phyloP scores from a whole-genome alignment of 2,797 vertebrate genomes.

The Microctenopoma stevenorrisi region DNA sequence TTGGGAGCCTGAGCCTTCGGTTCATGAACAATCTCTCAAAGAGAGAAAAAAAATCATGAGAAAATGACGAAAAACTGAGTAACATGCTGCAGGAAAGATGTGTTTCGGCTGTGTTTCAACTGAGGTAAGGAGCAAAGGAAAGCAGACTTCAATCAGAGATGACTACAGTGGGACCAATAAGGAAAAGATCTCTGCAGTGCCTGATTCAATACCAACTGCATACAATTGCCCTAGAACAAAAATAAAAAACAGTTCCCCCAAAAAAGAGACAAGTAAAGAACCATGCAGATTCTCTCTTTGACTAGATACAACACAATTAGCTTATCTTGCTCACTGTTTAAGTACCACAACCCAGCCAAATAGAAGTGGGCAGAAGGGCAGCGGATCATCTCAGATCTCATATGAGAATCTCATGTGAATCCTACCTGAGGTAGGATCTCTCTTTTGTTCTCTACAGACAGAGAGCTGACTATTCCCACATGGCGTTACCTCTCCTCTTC shows the following conservation, averaged over 20 bases:
- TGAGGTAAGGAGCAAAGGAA: slow-evolving; percentile 47
- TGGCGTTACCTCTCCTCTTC: slow-evolving; percentile 45
- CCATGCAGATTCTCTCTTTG: slow-evolving; percentile 34
- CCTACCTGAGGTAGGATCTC: slow-evolving; percentile 46
- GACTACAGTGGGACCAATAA: slow-evolving; percentile 29
- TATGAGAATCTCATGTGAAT: slow-evolving; percentile 16
- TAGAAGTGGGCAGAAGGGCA: slow-evolving; percentile 40
- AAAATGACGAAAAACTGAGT: slow-evolving; percentile 76
- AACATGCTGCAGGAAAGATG: slow-evolving; percentile 56
- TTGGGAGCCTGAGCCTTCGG: slow-evolving; percentile 53
- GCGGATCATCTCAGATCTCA: slow-evolving; percentile 29
- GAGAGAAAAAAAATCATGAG: slow-evolving; percentile 26
- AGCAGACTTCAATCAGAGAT: slow-evolving; percentile 45
- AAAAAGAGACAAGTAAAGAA: slow-evolving; percentile 26
- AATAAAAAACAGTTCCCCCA: background rate
- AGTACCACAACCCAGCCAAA: slow-evolving; percentile 28
- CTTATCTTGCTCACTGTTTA: slow-evolving; percentile 31
- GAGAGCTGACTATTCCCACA: slow-evolving; percentile 56
- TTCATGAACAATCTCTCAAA: slow-evolving; percentile 62
- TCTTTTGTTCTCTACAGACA: slow-evolving; percentile 68
- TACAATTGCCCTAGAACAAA: slow-evolving; percentile 38
- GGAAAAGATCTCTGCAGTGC: background rate
- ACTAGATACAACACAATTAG: slow-evolving; percentile 62
- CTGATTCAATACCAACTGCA: slow-evolving; percentile 33
- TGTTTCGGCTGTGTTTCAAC: slow-evolving; percentile 62